These are phyloP conservation scores for Bradypodion ventrale DNA, from an alignment of 2,797 vertebrate species.

Conservation along the genomic window DNA sequence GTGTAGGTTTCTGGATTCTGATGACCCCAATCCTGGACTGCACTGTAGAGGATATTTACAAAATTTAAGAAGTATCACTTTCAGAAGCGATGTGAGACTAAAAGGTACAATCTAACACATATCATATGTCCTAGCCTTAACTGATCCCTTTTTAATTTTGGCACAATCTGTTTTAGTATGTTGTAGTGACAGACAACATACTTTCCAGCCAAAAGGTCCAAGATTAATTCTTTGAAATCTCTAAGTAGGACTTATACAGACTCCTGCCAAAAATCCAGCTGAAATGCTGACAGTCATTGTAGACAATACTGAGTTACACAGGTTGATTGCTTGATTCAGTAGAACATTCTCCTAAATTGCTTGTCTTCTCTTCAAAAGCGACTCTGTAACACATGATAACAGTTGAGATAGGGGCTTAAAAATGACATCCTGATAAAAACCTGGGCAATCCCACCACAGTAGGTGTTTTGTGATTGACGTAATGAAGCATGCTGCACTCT, in stretches of 20 bases:
- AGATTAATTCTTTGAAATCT: not conserved
- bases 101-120: not conserved
- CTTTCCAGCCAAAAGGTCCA: not conserved
- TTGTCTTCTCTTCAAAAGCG: rapidly evolving
- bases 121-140: not conserved
- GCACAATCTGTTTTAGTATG: not conserved
- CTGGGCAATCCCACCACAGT: rapidly evolving
- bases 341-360: not conserved
- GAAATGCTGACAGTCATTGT: not conserved
- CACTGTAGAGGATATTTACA: constrained; percentile 4
- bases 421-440: not conserved
- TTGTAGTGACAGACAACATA: not conserved
- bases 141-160: not conserved
- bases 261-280: not conserved
- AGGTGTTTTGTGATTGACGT: not conserved
- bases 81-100: not conserved
- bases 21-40: not conserved
- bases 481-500: not conserved
- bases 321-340: not conserved
- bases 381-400: rapidly evolving
- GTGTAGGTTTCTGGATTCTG: not conserved
- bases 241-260: not conserved
- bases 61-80: not conserved
- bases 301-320: not conserved
- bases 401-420: not conserved